A percentile compares a stretch with the other conserved stretches of the same genome.
Evolutionary conservation across 1,140 invertebrate genomes (phyloP).

Genomic region (Sinonovacula constricta): DNA sequence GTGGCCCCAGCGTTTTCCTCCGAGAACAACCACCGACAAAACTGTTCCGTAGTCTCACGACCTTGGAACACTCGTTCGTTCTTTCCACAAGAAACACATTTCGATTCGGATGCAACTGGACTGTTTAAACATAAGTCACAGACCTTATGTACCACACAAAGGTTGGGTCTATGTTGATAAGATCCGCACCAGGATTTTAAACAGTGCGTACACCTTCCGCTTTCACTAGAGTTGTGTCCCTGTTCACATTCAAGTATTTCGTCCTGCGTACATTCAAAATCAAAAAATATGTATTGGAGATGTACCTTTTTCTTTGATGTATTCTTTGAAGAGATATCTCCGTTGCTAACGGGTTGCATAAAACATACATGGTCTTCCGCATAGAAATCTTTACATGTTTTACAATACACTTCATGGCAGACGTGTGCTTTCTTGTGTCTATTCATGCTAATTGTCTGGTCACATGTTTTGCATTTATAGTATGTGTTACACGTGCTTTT

Average conservation of each 20-base stretch:
- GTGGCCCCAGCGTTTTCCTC: slow-evolving; percentile 4
- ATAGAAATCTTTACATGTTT: neutral
- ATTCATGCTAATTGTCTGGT: slow-evolving; percentile 27
- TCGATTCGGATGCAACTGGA: neutral
- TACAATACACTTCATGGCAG: too few species aligned
- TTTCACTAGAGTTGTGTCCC: neutral
- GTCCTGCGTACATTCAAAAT: slow-evolving; percentile 39
- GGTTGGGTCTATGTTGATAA: slow-evolving; percentile 15
- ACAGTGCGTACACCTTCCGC: slow-evolving; percentile 9
- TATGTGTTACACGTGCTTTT: slow-evolving; percentile 34
- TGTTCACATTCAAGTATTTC: slow-evolving; percentile 7
- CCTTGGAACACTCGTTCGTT: slow-evolving; percentile 39
- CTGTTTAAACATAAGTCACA: slow-evolving; percentile 15
- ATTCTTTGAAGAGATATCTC: neutral
- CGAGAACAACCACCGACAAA: slow-evolving; percentile 18
- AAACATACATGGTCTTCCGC: slow-evolving; percentile 2
- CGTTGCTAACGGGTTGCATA: neutral
- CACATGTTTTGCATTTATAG: slow-evolving; percentile 27
- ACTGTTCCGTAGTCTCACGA: neutral
- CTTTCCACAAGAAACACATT: slow-evolving; percentile 12
- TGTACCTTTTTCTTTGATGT: neutral
- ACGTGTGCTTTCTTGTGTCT: slow-evolving; percentile 17
- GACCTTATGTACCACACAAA: slow-evolving; percentile 8
- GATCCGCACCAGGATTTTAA: slow-evolving; percentile 1
- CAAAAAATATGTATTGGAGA: slow-evolving; percentile 11